Conservation (phyloP, 1,140 invertebrate genomes). For the Druon quercuslanigerum region DNA sequence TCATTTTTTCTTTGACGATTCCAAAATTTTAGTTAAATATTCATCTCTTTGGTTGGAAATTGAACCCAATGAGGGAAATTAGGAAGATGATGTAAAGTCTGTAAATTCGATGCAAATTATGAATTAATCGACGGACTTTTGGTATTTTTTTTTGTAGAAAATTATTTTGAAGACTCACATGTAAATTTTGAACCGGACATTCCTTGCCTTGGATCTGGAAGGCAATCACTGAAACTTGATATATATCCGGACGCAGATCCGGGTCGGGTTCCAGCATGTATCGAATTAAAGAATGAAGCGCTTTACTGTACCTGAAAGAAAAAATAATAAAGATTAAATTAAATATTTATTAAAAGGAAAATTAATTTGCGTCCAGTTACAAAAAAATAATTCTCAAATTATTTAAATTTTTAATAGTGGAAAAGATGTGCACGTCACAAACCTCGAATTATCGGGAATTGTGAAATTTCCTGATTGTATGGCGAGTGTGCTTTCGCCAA, state of each 20-base stretch:
- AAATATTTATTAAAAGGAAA: constrained; percentile 22
- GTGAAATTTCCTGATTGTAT: constrained; percentile 94
- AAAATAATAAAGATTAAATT: constrained; percentile 39
- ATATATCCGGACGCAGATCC: constrained; percentile 91
- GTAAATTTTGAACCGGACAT: constrained; percentile 88
- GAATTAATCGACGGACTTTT: no score
- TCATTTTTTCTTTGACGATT: no score
- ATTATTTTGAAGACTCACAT: constrained; percentile 77
- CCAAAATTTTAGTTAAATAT: no score
- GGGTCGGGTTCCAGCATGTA: constrained; percentile 91
- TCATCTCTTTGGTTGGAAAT: no score
- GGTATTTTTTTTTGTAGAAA: neutral
- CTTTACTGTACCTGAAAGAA: constrained; percentile 68
- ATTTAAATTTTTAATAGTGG: constrained; percentile 52
- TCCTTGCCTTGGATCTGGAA: constrained; percentile 85
- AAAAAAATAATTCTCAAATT: neutral
- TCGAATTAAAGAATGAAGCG: constrained; percentile 77
- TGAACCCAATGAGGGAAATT: no score
- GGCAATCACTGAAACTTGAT: constrained; percentile 88
- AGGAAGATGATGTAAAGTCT: no score
- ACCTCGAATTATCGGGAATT: constrained; percentile 90
- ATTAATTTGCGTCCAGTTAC: constrained; percentile 14
- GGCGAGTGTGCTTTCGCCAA: constrained; percentile 94
- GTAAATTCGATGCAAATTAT: no score
- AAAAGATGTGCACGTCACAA: constrained; percentile 64